A percentile compares a stretch with the other conserved stretches of the same genome.
These are phyloP conservation scores for Halictus ligatus DNA, from an alignment of 2,888 invertebrate species.

Conservation along the genomic window DNA sequence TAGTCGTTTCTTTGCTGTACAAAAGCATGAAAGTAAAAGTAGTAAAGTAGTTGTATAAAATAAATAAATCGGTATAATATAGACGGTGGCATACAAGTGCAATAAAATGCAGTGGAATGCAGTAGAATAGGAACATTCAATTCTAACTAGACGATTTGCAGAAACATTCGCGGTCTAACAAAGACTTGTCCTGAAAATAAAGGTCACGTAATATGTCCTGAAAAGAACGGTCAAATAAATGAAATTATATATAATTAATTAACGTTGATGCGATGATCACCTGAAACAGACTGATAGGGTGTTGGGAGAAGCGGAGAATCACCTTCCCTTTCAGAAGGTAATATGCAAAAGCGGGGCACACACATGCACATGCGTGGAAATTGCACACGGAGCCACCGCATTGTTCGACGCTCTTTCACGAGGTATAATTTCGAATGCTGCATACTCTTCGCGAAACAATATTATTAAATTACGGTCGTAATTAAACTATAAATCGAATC, in stretches of 20 bases:
- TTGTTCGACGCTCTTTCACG: slow-evolving; percentile 2
- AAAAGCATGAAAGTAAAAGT: background rate
- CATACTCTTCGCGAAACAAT: background rate
- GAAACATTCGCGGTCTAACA: background rate
- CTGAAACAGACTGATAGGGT: slow-evolving; percentile 60
- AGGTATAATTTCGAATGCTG: background rate
- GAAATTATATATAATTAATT: slow-evolving; percentile 20
- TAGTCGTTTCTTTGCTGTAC: background rate
- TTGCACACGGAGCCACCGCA: slow-evolving; percentile 37
- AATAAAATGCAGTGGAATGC: too few species aligned
- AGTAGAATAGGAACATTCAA: too few species aligned
- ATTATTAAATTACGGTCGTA: background rate
- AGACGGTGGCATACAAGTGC: too few species aligned
- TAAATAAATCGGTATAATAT: too few species aligned
- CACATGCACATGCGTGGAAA: slow-evolving; percentile 75
- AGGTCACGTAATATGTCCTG: background rate
- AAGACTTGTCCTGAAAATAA: slow-evolving; percentile 15
- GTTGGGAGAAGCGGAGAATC: slow-evolving; percentile 28
- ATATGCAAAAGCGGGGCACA: slow-evolving; percentile 70
- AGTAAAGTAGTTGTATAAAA: background rate
- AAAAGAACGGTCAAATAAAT: background rate
- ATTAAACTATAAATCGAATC: background rate
- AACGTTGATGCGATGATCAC: slow-evolving; percentile 28
- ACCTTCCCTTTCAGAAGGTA: slow-evolving; percentile 24
- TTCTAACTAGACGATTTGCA: too few species aligned